Evolutionary conservation across 2,113 vertebrate genomes (phyloP).

Genomic region (Asarcornis scutulata): DNA sequence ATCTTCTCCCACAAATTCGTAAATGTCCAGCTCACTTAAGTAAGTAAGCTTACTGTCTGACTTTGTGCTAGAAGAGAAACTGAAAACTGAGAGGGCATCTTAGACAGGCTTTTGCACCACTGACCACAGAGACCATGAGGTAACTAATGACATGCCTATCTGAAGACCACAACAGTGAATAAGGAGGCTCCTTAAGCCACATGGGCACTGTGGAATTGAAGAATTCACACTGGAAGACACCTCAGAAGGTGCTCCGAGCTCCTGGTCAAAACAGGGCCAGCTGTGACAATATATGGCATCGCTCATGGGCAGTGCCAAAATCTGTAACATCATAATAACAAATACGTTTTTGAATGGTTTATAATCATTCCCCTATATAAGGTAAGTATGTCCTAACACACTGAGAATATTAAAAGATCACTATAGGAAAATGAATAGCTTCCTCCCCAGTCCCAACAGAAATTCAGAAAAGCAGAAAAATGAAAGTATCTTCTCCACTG

Average conservation of each 20-base stretch:
- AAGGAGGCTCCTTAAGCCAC: not conserved
- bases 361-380: not conserved
- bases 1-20: not conserved
- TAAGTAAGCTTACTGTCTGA: not conserved
- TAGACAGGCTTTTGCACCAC: not conserved
- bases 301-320: not conserved
- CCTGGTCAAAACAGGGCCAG: not conserved
- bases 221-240: not conserved
- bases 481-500: not conserved
- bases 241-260: not conserved
- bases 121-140: not conserved
- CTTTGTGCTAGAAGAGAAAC: not conserved
- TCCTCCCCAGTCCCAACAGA: not conserved
- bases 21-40: not conserved
- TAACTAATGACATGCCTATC: accelerated
- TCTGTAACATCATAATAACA: not conserved
- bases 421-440: not conserved
- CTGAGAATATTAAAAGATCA: not conserved
- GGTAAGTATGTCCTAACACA: not conserved
- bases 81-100: not conserved
- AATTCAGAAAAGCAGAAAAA: not conserved
- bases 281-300: not conserved
- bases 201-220: not conserved
- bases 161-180: not conserved
- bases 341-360: not conserved